Percentiles rank a stretch among this genome's conserved stretches.
phyloP scores from a whole-genome alignment of 2,797 vertebrate genomes.

The Gephyroberyx darwinii region DNA sequence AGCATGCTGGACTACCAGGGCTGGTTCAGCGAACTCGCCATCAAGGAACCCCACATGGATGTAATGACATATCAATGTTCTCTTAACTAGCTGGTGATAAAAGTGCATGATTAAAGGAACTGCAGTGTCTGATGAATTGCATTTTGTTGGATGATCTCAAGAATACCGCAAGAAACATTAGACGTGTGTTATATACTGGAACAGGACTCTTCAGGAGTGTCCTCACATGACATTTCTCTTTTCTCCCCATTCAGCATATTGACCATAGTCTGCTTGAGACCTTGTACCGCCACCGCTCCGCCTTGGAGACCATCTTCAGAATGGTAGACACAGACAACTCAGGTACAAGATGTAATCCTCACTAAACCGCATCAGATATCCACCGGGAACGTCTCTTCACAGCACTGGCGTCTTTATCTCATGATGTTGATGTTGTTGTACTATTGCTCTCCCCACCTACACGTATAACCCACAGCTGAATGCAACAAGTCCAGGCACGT shows the following conservation, averaged over 20 bases:
- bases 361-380: not conserved
- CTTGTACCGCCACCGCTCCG: constrained; percentile 92
- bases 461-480: too few relatives aligned
- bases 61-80: constrained; percentile 66
- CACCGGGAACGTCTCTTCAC: not conserved
- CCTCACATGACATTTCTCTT: not conserved
- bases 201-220: too few relatives aligned
- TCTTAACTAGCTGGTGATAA: not conserved
- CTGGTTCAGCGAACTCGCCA: constrained; percentile 88
- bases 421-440: too few relatives aligned
- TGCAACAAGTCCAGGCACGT: too few relatives aligned
- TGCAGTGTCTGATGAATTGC: not conserved
- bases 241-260: constrained; percentile 72
- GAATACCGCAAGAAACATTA: too few relatives aligned
- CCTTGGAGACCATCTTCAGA: constrained; percentile 95
- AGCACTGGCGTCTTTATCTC: too few relatives aligned
- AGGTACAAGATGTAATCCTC: constrained; percentile 76
- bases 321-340: constrained; percentile 95
- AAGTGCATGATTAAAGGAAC: not conserved
- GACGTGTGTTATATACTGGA: too few relatives aligned
- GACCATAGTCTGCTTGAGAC: constrained; percentile 91
- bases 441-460: too few relatives aligned
- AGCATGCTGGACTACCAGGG: constrained; percentile 83
- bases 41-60: constrained; percentile 83
- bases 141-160: not conserved